A percentile compares a stretch with the other conserved stretches of the same genome.
Conservation (phyloP, 2,797 vertebrate genomes). For the Danio albolineatus region DNA sequence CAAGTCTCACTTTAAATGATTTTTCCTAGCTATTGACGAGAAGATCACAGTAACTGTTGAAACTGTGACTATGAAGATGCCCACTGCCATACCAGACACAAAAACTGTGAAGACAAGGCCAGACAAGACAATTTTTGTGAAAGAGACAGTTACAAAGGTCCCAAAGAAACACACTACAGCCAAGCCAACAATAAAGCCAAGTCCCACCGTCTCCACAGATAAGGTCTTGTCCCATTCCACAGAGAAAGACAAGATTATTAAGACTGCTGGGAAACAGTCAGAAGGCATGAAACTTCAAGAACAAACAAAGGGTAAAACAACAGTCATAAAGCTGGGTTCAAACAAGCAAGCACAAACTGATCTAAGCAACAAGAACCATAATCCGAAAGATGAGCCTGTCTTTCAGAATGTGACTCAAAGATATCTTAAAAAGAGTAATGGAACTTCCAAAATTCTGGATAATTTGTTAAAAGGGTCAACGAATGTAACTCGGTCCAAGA, state of each 20-base stretch:
- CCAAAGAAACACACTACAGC: conserved; percentile 60
- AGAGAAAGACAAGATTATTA: conserved; percentile 54
- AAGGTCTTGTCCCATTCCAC: conserved; percentile 57
- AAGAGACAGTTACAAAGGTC: conserved; percentile 57
- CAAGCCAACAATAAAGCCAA: conserved; percentile 59
- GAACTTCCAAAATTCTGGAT: conserved; percentile 62
- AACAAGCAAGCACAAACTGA: conserved; percentile 64
- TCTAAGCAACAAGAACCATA: conserved; percentile 57
- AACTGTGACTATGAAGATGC: conserved; percentile 56
- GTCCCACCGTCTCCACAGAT: conserved; percentile 48
- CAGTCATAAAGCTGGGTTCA: conserved; percentile 39
- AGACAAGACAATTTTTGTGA: conserved; percentile 65
- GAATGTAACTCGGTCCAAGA: conserved; percentile 64
- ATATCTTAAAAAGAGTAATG: conserved; percentile 63
- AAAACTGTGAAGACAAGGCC: conserved; percentile 57
- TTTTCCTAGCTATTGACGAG: conserved; percentile 66
- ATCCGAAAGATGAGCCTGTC: conserved; percentile 73
- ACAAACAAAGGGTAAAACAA: conserved; percentile 69
- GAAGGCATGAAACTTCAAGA: conserved; percentile 64
- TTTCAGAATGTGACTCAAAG: conserved; percentile 66
- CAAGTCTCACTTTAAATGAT: conserved; percentile 1
- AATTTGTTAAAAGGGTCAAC: conserved; percentile 57
- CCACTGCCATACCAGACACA: conserved; percentile 55
- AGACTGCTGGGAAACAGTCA: conserved; percentile 64
- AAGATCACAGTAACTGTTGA: conserved; percentile 63